A percentile compares a stretch with the other conserved stretches of the same genome.
These are phyloP conservation scores for Spinibarbus caldwelli DNA, from an alignment of 2,797 vertebrate species.

Conservation along the genomic window DNA sequence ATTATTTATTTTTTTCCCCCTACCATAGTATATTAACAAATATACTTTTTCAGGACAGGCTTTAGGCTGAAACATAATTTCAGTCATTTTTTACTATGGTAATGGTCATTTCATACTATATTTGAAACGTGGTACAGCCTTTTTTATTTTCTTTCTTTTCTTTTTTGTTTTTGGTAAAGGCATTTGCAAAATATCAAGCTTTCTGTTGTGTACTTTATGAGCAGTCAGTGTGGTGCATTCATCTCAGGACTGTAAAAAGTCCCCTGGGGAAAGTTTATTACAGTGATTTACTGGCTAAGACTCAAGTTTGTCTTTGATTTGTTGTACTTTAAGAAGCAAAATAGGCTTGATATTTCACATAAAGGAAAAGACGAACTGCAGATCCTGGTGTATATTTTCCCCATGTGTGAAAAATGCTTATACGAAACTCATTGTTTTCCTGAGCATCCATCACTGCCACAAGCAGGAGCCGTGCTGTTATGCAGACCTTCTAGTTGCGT, in stretches of 20 bases:
- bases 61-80: too few species aligned
- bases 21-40: too few species aligned
- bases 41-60: too few species aligned
- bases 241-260: conserved; percentile 45
- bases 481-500: not conserved
- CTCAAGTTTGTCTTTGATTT: not conserved
- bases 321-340: conserved; percentile 24
- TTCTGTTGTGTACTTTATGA: not conserved
- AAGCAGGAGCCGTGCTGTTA: conserved; percentile 3
- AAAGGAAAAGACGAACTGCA: not conserved
- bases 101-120: too few species aligned
- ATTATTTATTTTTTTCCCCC: too few species aligned
- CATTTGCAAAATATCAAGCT: not conserved
- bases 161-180: too few species aligned
- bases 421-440: conserved; percentile 10
- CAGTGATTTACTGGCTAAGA: not conserved
- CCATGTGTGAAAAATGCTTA: conserved; percentile 27
- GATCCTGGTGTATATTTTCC: conserved; percentile 8
- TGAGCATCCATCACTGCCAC: conserved; percentile 31
- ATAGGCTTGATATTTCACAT: conserved; percentile 30
- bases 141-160: too few species aligned
- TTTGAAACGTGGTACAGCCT: too few species aligned
- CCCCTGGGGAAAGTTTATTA: conserved; percentile 32
- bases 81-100: too few species aligned
- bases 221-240: not conserved